A percentile compares a stretch with the other conserved stretches of the same genome.
Conservation (phyloP, 2,797 vertebrate genomes). For the Columba guinea region DNA sequence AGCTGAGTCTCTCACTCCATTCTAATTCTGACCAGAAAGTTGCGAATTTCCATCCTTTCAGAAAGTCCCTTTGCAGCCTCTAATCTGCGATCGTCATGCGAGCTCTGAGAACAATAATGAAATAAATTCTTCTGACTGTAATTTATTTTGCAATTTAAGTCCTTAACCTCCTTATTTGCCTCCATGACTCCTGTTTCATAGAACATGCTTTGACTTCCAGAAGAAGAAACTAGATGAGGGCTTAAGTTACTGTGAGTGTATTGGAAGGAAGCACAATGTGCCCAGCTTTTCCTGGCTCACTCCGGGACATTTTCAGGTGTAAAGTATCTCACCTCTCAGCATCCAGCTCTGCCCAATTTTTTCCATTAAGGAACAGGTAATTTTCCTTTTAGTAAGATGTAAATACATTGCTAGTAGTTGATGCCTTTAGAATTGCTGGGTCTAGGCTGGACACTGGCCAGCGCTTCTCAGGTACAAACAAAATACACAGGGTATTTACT, state of each 20-base stretch:
- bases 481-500: neutral
- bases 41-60: neutral
- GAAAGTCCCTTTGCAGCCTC: neutral
- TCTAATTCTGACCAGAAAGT: conserved; percentile 3
- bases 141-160: conserved; percentile 22
- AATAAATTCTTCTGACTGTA: conserved; percentile 5
- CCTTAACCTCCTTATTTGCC: conserved; percentile 2
- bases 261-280: neutral
- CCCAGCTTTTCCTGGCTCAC: neutral
- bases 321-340: neutral
- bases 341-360: neutral
- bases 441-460: neutral
- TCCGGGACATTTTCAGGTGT: neutral
- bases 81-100: neutral
- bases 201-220: neutral
- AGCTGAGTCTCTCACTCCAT: neutral
- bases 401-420: neutral
- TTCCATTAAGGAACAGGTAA: neutral
- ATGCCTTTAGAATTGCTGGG: neutral
- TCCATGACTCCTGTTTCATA: neutral
- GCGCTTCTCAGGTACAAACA: neutral
- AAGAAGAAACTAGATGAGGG: neutral
- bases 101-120: neutral
- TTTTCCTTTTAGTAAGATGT: neutral
- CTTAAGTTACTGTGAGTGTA: neutral